These are phyloP conservation scores for Chaetops frenatus DNA, from an alignment of 2,113 vertebrate species.

Conservation along the genomic window DNA sequence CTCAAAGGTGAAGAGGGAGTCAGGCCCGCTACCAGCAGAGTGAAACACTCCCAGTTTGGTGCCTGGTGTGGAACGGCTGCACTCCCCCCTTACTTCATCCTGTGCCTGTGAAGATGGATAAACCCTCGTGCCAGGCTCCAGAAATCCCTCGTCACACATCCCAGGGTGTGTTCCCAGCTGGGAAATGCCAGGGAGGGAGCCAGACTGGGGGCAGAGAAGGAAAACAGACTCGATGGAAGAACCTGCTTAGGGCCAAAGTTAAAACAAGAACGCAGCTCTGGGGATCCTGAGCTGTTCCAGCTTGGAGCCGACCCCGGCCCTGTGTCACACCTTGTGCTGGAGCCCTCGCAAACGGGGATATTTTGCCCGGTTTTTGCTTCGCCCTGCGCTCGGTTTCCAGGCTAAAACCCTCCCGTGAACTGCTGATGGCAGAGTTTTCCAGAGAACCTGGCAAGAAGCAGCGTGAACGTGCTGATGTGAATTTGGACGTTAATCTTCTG, in stretches of 20 bases:
- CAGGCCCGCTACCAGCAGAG: accelerated
- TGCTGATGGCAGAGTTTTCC: slow-evolving; percentile 62
- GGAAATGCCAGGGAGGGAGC: accelerated
- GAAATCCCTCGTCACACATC: accelerated
- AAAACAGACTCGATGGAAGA: accelerated
- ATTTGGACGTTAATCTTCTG: slow-evolving; percentile 56
- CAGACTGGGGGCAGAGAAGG: accelerated
- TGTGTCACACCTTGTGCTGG: accelerated
- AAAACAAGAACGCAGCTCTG: accelerated
- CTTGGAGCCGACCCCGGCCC: accelerated
- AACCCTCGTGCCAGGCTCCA: accelerated
- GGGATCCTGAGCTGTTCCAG: neutral
- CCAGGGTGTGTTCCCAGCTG: neutral
- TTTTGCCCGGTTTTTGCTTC: neutral
- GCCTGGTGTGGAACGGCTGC: accelerated
- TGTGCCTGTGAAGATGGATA: neutral
- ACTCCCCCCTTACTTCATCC: accelerated
- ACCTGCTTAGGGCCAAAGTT: accelerated
- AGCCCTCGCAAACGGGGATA: accelerated
- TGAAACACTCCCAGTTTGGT: neutral
- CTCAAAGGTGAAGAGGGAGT: neutral
- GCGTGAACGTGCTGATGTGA: slow-evolving; percentile 58
- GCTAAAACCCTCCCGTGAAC: neutral
- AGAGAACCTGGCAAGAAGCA: slow-evolving; percentile 49
- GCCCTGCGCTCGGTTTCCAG: neutral